These are phyloP conservation scores for Pyrocephalus nanus DNA, from an alignment of 2,797 vertebrate species.

Conservation along the genomic window DNA sequence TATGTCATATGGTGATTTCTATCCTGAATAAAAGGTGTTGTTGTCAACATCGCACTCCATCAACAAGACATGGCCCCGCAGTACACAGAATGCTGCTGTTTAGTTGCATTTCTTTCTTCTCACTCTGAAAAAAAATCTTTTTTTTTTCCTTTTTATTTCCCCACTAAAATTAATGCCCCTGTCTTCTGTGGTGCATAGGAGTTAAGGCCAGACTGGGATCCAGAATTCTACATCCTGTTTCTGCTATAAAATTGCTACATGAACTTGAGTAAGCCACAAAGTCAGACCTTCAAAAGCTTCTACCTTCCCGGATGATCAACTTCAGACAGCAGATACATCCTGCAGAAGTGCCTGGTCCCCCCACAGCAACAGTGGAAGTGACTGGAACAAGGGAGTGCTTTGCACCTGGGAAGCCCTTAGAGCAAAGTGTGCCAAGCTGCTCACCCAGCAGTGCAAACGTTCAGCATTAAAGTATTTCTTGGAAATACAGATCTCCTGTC, in stretches of 20 bases:
- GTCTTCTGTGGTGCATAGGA: too few species aligned
- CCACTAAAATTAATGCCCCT: not conserved
- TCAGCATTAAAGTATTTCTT: not conserved
- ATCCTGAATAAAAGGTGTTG: not conserved
- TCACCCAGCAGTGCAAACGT: not conserved
- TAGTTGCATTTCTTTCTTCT: not conserved
- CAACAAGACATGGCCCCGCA: not conserved
- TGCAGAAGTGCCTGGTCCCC: not conserved
- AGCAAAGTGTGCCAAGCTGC: not conserved
- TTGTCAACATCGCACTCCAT: not conserved
- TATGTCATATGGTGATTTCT: not conserved
- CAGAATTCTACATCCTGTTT: not conserved
- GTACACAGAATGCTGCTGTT: not conserved
- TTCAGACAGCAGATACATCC: not conserved
- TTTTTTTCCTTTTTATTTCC: not conserved
- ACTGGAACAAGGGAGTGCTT: not conserved
- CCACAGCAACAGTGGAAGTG: not conserved
- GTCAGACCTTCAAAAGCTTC: not conserved
- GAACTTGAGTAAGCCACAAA: not conserved
- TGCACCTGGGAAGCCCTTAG: not conserved
- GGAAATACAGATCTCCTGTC: not conserved
- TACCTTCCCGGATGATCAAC: not conserved
- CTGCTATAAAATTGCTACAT: not conserved
- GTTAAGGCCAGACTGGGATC: not conserved
- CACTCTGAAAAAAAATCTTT: not conserved